Base-by-base conservation (phyloP, 1,140 invertebrate species). In the Homarus americanus region DNA sequence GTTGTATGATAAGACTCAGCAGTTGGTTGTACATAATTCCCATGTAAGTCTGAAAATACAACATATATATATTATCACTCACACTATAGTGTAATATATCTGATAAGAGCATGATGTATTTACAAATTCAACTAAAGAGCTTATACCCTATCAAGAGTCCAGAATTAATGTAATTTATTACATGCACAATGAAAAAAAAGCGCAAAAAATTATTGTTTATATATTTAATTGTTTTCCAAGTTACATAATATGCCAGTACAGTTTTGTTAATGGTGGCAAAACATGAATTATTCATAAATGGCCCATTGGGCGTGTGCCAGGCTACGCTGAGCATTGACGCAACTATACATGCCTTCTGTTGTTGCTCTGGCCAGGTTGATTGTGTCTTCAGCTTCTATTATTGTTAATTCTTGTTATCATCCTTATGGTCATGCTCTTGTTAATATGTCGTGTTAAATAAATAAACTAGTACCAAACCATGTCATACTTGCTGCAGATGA, bases 21-120 rank as follows among this genome's bases (percentile, higher is more conserved):
- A 63, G 53, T 83, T 83, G 80, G 80, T 83, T 83, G 80, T 83
- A 83, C 53, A 83, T 69, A 69, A 83, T 66, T 83, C 34, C 58
- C 63, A 40, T 83, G 36, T 83, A 83, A 69, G n/a, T n/a, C 80
- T 83, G 53, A 66, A 66, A 83, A 83, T 66, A 83, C n/a, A 44
- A 63, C n/a, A 79, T 49, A 79, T 79, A 73, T 80, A 66, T 69
- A 69, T 69, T 83, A 83, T 83, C 80, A 83, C 80, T 69, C 80
- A 69, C 53, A 83, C 53, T 83, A 83, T 83, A 83, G 58, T 83
- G 80, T 83, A 83, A 69, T 83, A 83, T 83, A 83, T 83, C 58
- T 66, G 38, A 40, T 38, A 83, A 38, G 58, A 83, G 80, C 80
- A 83, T 83, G 80, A 83, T 28, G 63, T 83, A 83, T 83, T 69